phyloP scores from a whole-genome alignment of 2,797 vertebrate species.

The Pseudochromis fuscus region DNA sequence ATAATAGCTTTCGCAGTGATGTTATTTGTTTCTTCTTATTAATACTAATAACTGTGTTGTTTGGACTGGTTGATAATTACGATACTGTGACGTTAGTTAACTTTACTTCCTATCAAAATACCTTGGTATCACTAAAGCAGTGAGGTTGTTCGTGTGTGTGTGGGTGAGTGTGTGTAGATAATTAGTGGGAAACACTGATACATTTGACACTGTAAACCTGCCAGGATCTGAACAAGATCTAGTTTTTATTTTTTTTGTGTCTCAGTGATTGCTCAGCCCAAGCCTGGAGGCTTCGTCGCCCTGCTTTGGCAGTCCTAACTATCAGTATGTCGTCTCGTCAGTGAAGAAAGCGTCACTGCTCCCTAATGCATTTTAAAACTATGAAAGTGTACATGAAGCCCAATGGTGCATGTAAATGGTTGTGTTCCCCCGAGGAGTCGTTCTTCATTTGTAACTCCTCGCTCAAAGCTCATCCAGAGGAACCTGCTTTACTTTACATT shows the following conservation, averaged over 20 bases:
- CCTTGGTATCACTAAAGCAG: no score
- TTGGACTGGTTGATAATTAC: no score
- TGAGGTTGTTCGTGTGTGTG: no score
- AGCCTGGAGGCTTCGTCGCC: slow-evolving; percentile 3
- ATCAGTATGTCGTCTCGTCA: neutral
- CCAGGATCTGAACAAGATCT: neutral
- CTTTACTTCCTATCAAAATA: no score
- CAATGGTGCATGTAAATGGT: neutral
- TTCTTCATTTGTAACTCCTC: neutral
- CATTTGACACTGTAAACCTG: neutral
- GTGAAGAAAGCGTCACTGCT: neutral
- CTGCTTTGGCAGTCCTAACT: neutral
- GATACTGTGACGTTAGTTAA: no score
- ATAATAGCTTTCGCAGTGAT: no score
- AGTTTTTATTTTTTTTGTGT: no score
- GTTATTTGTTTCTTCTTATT: no score
- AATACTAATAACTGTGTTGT: no score
- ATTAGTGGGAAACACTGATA: neutral
- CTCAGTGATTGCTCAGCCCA: neutral
- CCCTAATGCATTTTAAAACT: neutral
- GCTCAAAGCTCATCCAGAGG: neutral
- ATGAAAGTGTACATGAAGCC: neutral
- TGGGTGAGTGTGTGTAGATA: no score
- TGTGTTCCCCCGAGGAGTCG: no score
- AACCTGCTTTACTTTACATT: neutral